phyloP scores from a whole-genome alignment of 2,888 invertebrate genomes.

The Monochamus alternatus region DNA sequence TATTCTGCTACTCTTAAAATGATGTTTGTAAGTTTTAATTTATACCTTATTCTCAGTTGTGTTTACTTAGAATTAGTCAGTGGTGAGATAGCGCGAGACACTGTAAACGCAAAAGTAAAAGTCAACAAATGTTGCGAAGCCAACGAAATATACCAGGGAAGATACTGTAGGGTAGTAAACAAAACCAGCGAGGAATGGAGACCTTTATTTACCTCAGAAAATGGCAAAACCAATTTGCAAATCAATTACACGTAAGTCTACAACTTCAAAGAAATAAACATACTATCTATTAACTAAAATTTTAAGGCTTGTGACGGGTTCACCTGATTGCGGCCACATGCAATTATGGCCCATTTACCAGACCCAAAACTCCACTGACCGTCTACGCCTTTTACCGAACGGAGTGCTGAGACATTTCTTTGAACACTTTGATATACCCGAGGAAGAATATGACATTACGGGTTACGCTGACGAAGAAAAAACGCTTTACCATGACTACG shows the following conservation, averaged over 20 bases:
- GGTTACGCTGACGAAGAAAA: constrained; percentile 70
- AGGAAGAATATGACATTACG: constrained; percentile 66
- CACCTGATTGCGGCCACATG: constrained; percentile 81
- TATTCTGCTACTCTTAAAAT: background rate
- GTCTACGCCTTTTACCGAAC: constrained; percentile 78
- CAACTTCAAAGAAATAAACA: background rate
- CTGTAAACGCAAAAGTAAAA: constrained; percentile 64
- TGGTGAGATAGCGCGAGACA: constrained; percentile 41
- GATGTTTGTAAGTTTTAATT: constrained; percentile 11
- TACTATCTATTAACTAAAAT: constrained; percentile 21
- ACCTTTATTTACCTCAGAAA: constrained; percentile 79
- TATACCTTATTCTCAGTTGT: constrained; percentile 5
- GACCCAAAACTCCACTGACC: constrained; percentile 76
- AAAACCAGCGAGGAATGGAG: constrained; percentile 77
- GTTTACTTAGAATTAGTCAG: constrained; percentile 30
- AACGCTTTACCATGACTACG: constrained; percentile 80
- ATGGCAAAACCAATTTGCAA: constrained; percentile 74
- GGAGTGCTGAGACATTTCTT: constrained; percentile 85
- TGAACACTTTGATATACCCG: constrained; percentile 72
- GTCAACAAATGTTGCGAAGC: constrained; percentile 88
- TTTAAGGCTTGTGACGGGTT: constrained; percentile 76
- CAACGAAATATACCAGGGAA: constrained; percentile 81
- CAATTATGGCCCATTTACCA: constrained; percentile 81
- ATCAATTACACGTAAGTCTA: constrained; percentile 70
- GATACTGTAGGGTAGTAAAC: constrained; percentile 77